phyloP scores from a whole-genome alignment of 2,888 invertebrate genomes.

The Pheosia tremula region DNA sequence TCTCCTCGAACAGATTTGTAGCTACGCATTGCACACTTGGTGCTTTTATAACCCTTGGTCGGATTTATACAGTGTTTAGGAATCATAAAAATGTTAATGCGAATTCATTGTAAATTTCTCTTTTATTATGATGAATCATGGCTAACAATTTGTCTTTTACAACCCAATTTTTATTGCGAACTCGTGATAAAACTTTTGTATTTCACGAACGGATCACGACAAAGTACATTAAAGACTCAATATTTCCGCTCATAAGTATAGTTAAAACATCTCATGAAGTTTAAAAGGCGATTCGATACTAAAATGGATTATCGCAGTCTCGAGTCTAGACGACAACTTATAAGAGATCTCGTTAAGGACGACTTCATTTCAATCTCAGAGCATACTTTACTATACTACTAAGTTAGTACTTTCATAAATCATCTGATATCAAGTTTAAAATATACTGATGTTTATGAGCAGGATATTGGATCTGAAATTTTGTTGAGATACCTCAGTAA shows the following conservation, averaged over 20 bases:
- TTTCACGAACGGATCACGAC: background rate
- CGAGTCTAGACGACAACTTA: slow-evolving; percentile 31
- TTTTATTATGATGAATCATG: slow-evolving; percentile 53
- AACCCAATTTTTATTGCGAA: slow-evolving; percentile 15
- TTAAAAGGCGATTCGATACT: slow-evolving; percentile 4
- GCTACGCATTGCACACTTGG: slow-evolving; percentile 57
- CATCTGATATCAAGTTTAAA: background rate
- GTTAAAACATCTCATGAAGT: background rate
- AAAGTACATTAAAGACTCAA: background rate
- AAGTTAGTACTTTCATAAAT: background rate
- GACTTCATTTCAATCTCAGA: background rate
- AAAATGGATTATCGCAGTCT: slow-evolving; percentile 19
- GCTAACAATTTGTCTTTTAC: slow-evolving; percentile 43
- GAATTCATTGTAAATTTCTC: slow-evolving; percentile 52
- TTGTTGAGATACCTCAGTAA: slow-evolving; percentile 25
- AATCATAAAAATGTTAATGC: slow-evolving; percentile 79
- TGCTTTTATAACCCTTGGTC: slow-evolving; percentile 64
- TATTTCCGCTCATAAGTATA: background rate
- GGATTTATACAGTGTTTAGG: slow-evolving; percentile 75
- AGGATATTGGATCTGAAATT: slow-evolving; percentile 14
- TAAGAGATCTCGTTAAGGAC: slow-evolving; percentile 2
- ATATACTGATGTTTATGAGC: background rate
- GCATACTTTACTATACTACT: background rate
- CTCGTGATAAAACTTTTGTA: background rate
- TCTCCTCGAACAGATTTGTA: slow-evolving; percentile 67